phyloP scores from a whole-genome alignment of 2,113 vertebrate genomes.

The Lophotis ruficrista region DNA sequence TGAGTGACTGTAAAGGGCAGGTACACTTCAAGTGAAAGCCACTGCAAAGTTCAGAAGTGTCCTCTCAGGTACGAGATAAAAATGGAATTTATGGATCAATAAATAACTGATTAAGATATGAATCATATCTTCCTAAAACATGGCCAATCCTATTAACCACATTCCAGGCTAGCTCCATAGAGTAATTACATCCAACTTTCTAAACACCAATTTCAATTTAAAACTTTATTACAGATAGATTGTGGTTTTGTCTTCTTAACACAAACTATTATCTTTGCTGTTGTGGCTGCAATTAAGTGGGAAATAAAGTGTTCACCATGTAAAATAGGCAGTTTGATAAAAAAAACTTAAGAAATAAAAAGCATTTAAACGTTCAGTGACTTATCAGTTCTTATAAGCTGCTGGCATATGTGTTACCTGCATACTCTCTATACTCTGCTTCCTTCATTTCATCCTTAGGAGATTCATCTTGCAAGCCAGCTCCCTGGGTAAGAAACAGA shows the following conservation, averaged over 20 bases:
- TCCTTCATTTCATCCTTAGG: not conserved
- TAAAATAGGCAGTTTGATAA: not conserved
- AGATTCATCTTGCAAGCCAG: conserved; percentile 5
- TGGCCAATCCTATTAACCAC: not conserved
- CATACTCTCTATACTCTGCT: not conserved
- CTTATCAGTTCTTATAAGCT: not conserved
- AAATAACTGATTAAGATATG: not conserved
- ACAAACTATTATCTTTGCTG: not conserved
- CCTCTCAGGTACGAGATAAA: not conserved
- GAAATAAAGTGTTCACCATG: not conserved
- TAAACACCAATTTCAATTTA: not conserved
- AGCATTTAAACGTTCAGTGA: not conserved
- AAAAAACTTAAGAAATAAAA: not conserved
- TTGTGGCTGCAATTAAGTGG: not conserved
- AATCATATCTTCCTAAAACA: not conserved
- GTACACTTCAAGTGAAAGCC: not conserved
- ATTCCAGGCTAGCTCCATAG: not conserved
- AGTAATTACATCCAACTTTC: not conserved
- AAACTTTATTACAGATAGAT: not conserved
- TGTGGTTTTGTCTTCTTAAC: not conserved
- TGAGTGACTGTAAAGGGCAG: not conserved
- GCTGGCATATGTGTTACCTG: conserved; percentile 37
- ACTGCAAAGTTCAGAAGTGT: not conserved
- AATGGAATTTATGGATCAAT: not conserved
- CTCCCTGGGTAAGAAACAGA: conserved; percentile 63